Percentiles rank a stretch among this genome's conserved stretches.
Evolutionary conservation across 2,797 vertebrate genomes (phyloP).

Genomic region (Leuciscus waleckii): DNA sequence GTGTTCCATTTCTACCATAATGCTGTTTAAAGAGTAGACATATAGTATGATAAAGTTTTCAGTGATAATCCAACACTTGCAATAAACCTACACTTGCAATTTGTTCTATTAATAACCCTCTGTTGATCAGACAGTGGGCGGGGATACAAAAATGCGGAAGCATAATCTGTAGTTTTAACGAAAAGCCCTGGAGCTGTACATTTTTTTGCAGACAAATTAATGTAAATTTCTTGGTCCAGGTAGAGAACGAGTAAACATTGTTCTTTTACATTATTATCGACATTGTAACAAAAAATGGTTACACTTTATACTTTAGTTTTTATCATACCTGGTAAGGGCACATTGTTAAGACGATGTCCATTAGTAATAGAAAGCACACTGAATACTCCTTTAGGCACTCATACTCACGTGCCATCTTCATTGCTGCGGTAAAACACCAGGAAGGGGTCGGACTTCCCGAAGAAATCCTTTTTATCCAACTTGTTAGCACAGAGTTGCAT

Average conservation of each 20-base stretch:
- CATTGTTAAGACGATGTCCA: not conserved
- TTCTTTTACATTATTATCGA: not conserved
- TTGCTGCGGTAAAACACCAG: conserved; percentile 98
- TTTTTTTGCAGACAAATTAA: too few relatives aligned
- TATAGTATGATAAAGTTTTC: not conserved
- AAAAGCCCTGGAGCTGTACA: too few relatives aligned
- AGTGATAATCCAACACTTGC: too few relatives aligned
- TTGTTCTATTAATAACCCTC: too few relatives aligned
- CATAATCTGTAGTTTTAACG: too few relatives aligned
- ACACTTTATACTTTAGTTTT: not conserved
- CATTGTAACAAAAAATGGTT: not conserved
- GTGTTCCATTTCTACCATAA: not conserved
- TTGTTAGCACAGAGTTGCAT: conserved; percentile 98
- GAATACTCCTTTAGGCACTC: not conserved
- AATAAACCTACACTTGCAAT: too few relatives aligned
- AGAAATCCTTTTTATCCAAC: conserved; percentile 98
- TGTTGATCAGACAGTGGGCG: too few relatives aligned
- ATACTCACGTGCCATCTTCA: conserved; percentile 93
- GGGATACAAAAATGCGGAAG: too few relatives aligned
- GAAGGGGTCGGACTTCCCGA: conserved; percentile 97
- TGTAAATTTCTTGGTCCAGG: not conserved
- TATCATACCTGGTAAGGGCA: not conserved
- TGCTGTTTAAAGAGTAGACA: too few relatives aligned
- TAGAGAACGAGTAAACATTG: not conserved
- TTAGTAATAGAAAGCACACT: not conserved